Percentiles rank a stretch among this genome's conserved stretches.
Evolutionary conservation across 2,888 invertebrate species (phyloP).

Genomic region (Apoda limacodes): DNA sequence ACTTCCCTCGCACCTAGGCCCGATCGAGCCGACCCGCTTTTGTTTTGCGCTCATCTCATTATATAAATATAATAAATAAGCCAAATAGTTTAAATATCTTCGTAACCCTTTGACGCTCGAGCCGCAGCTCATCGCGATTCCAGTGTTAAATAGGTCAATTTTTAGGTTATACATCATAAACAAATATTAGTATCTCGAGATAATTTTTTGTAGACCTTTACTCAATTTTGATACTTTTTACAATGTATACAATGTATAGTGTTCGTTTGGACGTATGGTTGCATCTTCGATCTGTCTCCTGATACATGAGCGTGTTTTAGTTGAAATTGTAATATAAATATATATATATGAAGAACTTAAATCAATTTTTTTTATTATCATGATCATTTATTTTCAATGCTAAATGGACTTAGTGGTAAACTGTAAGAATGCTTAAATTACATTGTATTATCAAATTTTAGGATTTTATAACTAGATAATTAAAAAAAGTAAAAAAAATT

Average conservation of each 20-base stretch:
- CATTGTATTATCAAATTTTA: constrained; percentile 60
- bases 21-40: constrained; percentile 38
- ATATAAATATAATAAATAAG: constrained; percentile 67
- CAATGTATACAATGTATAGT: constrained; percentile 70
- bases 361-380: constrained; percentile 63
- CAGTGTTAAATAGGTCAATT: constrained; percentile 56
- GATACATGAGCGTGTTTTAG: constrained; percentile 54
- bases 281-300: constrained; percentile 31
- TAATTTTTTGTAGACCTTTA: constrained; percentile 70
- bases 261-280: constrained; percentile 63
- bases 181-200: constrained; percentile 68
- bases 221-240: constrained; percentile 71
- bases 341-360: constrained; percentile 48
- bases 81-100: constrained; percentile 51
- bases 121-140: constrained; percentile 32
- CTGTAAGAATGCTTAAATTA: constrained; percentile 65
- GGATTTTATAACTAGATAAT: constrained; percentile 59
- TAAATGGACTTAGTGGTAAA: constrained; percentile 62
- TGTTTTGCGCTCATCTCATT: constrained; percentile 64
- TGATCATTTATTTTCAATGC: constrained; percentile 62
- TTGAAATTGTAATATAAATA: constrained; percentile 57
- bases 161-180: constrained; percentile 65
- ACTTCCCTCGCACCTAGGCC: constrained; percentile 14
- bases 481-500: constrained; percentile 33
- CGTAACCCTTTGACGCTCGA: constrained; percentile 44